Conservation (phyloP, 1,140 invertebrate genomes). For the Pogonomyrmex californicus region DNA sequence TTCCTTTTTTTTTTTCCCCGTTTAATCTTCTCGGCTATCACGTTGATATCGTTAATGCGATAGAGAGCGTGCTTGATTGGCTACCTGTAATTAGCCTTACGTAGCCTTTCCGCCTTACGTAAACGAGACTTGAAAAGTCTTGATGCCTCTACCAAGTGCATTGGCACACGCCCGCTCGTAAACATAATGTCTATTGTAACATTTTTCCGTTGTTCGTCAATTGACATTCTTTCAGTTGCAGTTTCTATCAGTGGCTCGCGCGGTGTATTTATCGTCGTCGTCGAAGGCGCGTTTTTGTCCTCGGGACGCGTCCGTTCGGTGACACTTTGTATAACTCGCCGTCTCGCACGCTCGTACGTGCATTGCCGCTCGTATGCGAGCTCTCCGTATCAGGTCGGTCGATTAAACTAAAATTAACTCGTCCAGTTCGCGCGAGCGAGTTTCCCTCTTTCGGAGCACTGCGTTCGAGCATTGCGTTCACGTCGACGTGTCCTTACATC, state of each 20-base stretch:
- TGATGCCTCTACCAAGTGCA: not conserved
- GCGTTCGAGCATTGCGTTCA: slow-evolving; percentile 45
- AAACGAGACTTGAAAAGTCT: slow-evolving; percentile 10
- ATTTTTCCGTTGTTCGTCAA: not conserved
- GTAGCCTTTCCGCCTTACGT: not conserved
- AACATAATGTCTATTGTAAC: slow-evolving; percentile 5
- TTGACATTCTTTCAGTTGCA: not conserved
- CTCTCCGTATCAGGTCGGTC: slow-evolving; percentile 75
- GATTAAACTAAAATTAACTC: slow-evolving; percentile 81
- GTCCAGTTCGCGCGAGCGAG: slow-evolving; percentile 68
- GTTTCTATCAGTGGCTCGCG: not conserved
- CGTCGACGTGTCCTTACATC: slow-evolving; percentile 44
- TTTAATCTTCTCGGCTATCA: not conserved
- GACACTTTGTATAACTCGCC: slow-evolving; percentile 49
- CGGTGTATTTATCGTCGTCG: not conserved
- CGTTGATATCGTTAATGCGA: not conserved
- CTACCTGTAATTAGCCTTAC: not conserved
- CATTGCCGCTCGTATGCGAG: slow-evolving; percentile 56
- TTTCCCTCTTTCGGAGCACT: slow-evolving; percentile 68
- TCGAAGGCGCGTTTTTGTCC: slow-evolving; percentile 35
- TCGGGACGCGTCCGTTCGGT: slow-evolving; percentile 18
- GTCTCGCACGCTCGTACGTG: slow-evolving; percentile 56
- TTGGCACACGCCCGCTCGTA: not conserved
- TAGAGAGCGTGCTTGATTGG: not conserved
- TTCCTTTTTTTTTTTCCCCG: not conserved